phyloP scores from a whole-genome alignment of 1,140 invertebrate genomes.

The Pseudomyrmex dendroicus region DNA sequence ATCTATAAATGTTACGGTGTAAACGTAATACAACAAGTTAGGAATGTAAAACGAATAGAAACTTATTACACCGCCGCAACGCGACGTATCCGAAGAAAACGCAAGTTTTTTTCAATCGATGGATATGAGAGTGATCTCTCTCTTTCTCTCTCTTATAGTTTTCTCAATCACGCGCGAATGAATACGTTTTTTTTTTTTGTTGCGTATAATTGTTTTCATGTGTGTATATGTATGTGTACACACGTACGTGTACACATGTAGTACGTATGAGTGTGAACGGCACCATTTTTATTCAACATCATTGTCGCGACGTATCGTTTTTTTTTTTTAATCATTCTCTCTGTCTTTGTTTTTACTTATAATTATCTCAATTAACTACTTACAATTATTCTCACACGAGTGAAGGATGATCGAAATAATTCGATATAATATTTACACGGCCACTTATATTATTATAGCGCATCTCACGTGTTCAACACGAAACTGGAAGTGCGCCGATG shows the following conservation, averaged over 20 bases:
- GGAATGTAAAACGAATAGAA: slow-evolving; percentile 68
- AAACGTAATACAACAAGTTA: slow-evolving; percentile 64
- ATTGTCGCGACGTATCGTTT: slow-evolving; percentile 41
- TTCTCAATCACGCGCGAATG: not conserved
- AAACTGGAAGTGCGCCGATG: slow-evolving; percentile 57
- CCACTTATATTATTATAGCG: slow-evolving; percentile 29
- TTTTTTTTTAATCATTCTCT: slow-evolving; percentile 18
- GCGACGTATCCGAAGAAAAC: slow-evolving; percentile 54
- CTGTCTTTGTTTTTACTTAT: slow-evolving; percentile 17
- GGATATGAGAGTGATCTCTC: slow-evolving; percentile 36
- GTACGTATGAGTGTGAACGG: slow-evolving; percentile 12
- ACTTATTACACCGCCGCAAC: slow-evolving; percentile 49
- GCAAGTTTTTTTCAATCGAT: slow-evolving; percentile 47
- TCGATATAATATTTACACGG: slow-evolving; percentile 70
- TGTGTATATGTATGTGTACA: not conserved
- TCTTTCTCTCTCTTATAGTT: slow-evolving; percentile 11
- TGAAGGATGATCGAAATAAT: slow-evolving; percentile 62
- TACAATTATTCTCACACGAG: slow-evolving; percentile 40
- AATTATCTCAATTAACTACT: slow-evolving; percentile 57
- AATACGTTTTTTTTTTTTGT: not conserved
- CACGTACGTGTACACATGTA: not conserved
- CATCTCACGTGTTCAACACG: slow-evolving; percentile 53
- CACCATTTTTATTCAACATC: slow-evolving; percentile 53
- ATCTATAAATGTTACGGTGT: slow-evolving; percentile 75
- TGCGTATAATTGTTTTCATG: not conserved